These are phyloP conservation scores for Coracias cyanogaster DNA, from an alignment of 2,797 vertebrate genomes.

Conservation along the genomic window DNA sequence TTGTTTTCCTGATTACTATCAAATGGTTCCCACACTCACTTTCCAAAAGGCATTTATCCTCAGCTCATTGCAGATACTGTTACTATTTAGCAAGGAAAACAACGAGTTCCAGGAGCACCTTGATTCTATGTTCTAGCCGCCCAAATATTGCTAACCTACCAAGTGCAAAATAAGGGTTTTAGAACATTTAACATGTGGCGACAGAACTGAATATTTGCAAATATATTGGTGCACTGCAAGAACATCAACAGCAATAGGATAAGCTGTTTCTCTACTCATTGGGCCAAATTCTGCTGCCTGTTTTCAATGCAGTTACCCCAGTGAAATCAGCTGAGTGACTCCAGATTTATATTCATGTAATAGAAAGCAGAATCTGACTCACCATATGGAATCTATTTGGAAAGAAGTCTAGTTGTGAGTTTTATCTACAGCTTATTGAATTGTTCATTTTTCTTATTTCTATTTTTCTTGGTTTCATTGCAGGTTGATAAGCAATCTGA, in stretches of 20 bases:
- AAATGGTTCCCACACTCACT: not conserved
- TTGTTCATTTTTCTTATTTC: constrained; percentile 56
- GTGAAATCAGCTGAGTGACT: constrained; percentile 40
- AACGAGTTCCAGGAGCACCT: not conserved
- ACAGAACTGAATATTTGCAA: constrained; percentile 44
- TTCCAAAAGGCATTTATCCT: not conserved
- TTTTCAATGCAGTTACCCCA: constrained; percentile 41
- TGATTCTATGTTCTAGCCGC: not conserved
- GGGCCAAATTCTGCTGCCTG: constrained; percentile 51
- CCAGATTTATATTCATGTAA: constrained; percentile 58
- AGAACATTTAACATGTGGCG: constrained; percentile 10
- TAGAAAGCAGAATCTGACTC: constrained; percentile 58
- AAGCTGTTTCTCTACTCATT: constrained; percentile 35
- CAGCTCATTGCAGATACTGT: not conserved
- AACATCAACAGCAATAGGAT: constrained; percentile 55
- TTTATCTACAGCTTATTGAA: constrained; percentile 63
- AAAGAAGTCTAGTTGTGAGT: constrained; percentile 30
- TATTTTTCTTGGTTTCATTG: constrained; percentile 41
- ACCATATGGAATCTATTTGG: constrained; percentile 62
- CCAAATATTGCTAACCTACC: not conserved
- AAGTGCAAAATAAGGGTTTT: constrained; percentile 3
- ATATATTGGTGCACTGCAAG: constrained; percentile 22
- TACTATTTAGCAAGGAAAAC: not conserved
- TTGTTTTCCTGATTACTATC: constrained; percentile 3
- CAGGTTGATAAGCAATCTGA: constrained; percentile 58